Percentiles rank a stretch among this genome's conserved stretches.
Conservation (phyloP, 2,888 invertebrate species). For the Eristalis tenax region DNA sequence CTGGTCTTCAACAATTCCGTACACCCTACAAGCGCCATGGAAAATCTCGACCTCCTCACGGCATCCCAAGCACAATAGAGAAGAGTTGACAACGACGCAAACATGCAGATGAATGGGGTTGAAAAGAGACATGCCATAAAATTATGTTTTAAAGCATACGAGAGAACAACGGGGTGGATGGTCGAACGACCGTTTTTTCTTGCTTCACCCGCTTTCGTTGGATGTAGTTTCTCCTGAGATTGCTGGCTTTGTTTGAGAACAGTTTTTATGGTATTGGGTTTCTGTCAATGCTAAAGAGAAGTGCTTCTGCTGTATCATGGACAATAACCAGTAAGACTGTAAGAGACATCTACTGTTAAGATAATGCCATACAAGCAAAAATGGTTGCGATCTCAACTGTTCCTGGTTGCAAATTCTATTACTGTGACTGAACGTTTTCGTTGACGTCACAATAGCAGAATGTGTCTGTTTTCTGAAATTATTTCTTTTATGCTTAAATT, state of each 20-base stretch:
- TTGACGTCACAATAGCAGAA: no score
- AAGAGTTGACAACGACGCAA: constrained; percentile 13
- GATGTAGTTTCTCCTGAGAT: neutral
- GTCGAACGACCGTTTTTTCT: neutral
- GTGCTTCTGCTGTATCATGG: neutral
- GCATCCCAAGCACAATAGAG: neutral
- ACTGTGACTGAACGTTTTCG: no score
- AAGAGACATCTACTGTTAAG: no score
- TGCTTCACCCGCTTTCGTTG: neutral
- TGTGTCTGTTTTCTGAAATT: no score
- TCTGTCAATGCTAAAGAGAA: neutral
- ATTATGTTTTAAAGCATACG: constrained; percentile 2
- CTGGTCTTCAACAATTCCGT: constrained; percentile 2
- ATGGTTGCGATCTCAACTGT: no score
- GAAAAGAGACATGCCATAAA: neutral
- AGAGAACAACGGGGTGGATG: constrained; percentile 6
- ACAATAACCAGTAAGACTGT: no score
- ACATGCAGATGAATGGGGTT: constrained; percentile 41
- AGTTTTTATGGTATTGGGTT: neutral
- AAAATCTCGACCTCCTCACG: neutral
- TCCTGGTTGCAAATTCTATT: no score
- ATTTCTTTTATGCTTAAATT: no score
- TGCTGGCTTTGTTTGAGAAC: neutral
- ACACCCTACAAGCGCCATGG: neutral
- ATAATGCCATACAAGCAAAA: no score